These are phyloP conservation scores for Tineola bisselliella DNA, from an alignment of 2,888 invertebrate species.

Conservation along the genomic window DNA sequence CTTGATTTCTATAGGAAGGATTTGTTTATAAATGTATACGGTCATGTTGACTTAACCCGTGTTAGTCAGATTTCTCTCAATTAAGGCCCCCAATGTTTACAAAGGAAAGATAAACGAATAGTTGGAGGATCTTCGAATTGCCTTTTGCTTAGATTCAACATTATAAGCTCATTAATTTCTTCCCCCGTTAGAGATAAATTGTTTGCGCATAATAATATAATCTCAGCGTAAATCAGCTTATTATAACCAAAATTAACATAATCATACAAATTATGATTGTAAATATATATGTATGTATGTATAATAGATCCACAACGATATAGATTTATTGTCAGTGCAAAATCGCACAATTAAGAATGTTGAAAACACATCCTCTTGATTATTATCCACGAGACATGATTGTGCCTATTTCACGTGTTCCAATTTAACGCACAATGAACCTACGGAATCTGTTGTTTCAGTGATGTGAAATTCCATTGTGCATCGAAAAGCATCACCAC, in stretches of 20 bases:
- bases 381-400: conserved; percentile 4
- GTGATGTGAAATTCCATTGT: conserved; percentile 50
- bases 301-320: too few species aligned
- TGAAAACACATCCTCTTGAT: background rate
- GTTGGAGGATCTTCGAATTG: conserved; percentile 5
- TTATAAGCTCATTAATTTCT: conserved; percentile 1
- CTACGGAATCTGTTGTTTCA: conserved; percentile 51
- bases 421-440: conserved; percentile 58
- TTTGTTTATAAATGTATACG: background rate
- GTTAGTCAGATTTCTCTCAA: conserved; percentile 25
- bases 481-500: conserved; percentile 32
- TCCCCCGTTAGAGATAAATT: background rate
- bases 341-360: background rate
- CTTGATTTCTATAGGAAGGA: background rate
- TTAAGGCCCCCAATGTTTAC: conserved; percentile 26
- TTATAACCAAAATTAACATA: background rate
- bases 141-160: conserved; percentile 7
- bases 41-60: conserved; percentile 7
- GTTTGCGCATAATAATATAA: background rate
- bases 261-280: too few species aligned
- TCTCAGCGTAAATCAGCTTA: background rate
- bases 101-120: conserved; percentile 22
- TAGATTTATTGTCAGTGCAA: too few species aligned
- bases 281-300: too few species aligned
- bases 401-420: conserved; percentile 32